These are phyloP conservation scores for Caenorhabditis macrosperma DNA, from an alignment of 2,888 invertebrate species.

Conservation along the genomic window DNA sequence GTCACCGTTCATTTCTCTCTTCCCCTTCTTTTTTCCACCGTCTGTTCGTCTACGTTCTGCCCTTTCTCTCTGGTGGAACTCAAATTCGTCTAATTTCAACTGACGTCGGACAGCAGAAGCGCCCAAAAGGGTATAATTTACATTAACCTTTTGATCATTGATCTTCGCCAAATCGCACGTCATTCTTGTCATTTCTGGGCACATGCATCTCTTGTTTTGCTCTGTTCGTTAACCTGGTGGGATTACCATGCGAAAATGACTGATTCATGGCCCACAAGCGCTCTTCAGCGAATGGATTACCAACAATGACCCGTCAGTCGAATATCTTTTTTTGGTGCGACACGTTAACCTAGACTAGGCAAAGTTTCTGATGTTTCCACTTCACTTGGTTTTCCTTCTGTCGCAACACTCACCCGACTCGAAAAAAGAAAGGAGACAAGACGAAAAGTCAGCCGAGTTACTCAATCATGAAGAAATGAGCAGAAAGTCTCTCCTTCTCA, in stretches of 20 bases:
- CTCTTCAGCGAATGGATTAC: neutral
- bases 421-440: conserved; percentile 16
- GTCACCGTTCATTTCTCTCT: conserved; percentile 22
- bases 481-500: neutral
- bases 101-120: conserved; percentile 5
- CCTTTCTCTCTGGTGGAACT: conserved; percentile 21
- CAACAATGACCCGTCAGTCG: neutral
- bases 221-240: neutral
- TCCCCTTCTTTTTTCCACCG: conserved; percentile 10
- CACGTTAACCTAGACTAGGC: conserved; percentile 48
- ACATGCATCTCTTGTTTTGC: neutral
- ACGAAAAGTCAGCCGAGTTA: conserved; percentile 22
- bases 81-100: conserved; percentile 14
- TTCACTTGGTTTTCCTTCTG: conserved; percentile 32
- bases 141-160: conserved; percentile 1
- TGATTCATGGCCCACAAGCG: too few species aligned
- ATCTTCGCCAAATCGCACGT: neutral
- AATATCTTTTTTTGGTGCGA: neutral
- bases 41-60: conserved; percentile 2
- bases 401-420: conserved; percentile 22
- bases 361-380: conserved; percentile 51
- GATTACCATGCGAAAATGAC: neutral
- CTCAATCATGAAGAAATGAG: conserved; percentile 48
- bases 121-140: neutral
- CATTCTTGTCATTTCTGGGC: neutral